These are phyloP conservation scores for Xenentodon cancila DNA, from an alignment of 2,797 vertebrate genomes.

Conservation along the genomic window DNA sequence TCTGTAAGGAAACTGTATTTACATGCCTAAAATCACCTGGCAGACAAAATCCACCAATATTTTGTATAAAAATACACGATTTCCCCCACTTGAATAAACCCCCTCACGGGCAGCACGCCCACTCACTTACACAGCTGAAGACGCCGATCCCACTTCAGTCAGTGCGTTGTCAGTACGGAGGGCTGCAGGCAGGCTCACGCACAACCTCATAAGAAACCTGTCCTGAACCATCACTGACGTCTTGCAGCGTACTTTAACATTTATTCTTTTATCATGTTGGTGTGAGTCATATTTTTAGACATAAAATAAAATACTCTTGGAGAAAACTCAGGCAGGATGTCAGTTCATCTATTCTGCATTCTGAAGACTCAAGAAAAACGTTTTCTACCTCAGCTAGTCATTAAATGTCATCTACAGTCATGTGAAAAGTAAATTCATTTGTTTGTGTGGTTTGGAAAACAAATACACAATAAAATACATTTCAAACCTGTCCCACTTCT, in stretches of 20 bases:
- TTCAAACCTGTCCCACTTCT: too few species aligned
- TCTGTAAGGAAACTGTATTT: too few species aligned
- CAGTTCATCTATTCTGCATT: too few species aligned
- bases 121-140: conserved; percentile 30
- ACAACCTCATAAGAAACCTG: conserved; percentile 55
- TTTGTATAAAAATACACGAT: background rate
- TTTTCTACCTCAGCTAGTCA: too few species aligned
- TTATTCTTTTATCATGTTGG: conserved; percentile 25
- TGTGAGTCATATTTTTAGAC: background rate
- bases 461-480: too few species aligned
- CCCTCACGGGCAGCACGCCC: background rate
- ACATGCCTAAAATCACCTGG: too few species aligned
- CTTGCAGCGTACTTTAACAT: conserved; percentile 29
- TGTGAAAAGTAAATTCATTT: too few species aligned
- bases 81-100: conserved; percentile 13
- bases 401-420: too few species aligned
- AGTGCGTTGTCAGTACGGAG: conserved; percentile 43
- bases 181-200: conserved; percentile 48
- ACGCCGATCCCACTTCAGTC: conserved; percentile 63
- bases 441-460: too few species aligned
- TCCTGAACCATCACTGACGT: conserved; percentile 39
- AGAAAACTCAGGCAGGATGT: too few species aligned
- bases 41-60: background rate
- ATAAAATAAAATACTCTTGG: too few species aligned
- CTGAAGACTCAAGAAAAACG: too few species aligned